Evolutionary conservation across 2,888 invertebrate genomes (phyloP), one percentile per base, ranked within the genome.

Genomic region (Sinohyriopsis cumingii): DNA sequence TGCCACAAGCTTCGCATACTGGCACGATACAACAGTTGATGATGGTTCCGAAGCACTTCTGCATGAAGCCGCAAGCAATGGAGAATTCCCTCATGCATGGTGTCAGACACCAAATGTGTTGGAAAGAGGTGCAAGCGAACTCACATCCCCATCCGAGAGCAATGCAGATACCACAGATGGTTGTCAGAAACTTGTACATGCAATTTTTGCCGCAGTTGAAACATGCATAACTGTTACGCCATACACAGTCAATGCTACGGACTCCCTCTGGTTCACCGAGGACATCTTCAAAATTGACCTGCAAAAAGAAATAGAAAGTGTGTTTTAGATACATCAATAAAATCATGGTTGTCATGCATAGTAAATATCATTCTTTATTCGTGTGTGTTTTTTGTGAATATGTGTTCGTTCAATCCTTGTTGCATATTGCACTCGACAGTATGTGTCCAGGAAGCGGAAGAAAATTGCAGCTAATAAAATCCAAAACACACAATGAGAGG

Each of bases 101-200:
- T 0, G 92, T 93, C 24, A 93, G 90, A 85, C 94, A 94, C 95
- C 95, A 95, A 83, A 95, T 94, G 91, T 94, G 94, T n/a, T 75
- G 53, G 73, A 85, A 84, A 7, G 94, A 93, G n/a, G 94, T 91
- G 80, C 93, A 54, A 64, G 83, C 86, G 71, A 83, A 86, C 65
- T 76, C 76, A 59, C 83, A 84, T 25, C 86, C 86, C 63, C 94
- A 91, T 77, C 92, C 90, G 71, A 94, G 90, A 0, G 94, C 94
- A 66, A 93, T 91, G 33, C 94, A 91, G 9, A 94, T 93, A 0
- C 94, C 94, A 9, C 93, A 91, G 25, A 94, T 81, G 64, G 94
- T 92, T 1, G 93, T 92, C 55, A 94, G 91, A 64, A 93, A 87
- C 22, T 93, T 92, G 91, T 95, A 95, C 88, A 94, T 94, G 88